These are phyloP conservation scores for Myzus persicae DNA, from an alignment of 1,140 invertebrate genomes.

Conservation along the genomic window DNA sequence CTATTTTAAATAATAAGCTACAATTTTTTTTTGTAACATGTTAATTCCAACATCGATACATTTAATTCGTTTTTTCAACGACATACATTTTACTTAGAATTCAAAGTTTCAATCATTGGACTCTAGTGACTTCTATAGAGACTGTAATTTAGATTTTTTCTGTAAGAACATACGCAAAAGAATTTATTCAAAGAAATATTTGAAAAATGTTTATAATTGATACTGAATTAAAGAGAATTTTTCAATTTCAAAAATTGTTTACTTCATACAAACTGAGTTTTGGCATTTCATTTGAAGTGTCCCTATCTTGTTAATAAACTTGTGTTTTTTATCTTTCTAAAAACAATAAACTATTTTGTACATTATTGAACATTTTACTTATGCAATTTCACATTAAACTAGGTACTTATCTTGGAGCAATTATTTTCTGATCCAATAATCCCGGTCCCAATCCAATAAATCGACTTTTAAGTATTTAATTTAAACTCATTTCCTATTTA, in stretches of 20 bases:
- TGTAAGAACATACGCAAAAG: background rate
- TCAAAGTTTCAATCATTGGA: background rate
- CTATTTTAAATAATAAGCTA: no score
- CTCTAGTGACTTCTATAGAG: background rate
- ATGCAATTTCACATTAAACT: background rate
- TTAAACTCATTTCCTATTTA: no score
- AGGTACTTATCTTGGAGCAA: background rate
- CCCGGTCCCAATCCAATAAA: conserved; percentile 5
- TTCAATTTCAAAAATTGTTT: background rate
- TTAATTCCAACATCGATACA: background rate
- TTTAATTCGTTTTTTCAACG: conserved; percentile 1
- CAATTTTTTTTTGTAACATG: background rate
- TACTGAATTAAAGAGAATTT: no score
- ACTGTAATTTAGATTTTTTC: background rate
- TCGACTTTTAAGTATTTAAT: background rate
- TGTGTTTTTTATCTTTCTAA: conserved; percentile 42
- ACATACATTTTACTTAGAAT: background rate
- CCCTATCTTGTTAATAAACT: background rate
- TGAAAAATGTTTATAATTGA: no score
- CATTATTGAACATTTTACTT: background rate
- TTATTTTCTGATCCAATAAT: background rate
- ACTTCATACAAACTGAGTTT: background rate
- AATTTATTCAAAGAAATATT: background rate
- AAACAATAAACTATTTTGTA: background rate
- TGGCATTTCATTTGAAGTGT: background rate